These are phyloP conservation scores for Brachymystax lenok DNA, from an alignment of 2,797 vertebrate genomes.

Conservation along the genomic window DNA sequence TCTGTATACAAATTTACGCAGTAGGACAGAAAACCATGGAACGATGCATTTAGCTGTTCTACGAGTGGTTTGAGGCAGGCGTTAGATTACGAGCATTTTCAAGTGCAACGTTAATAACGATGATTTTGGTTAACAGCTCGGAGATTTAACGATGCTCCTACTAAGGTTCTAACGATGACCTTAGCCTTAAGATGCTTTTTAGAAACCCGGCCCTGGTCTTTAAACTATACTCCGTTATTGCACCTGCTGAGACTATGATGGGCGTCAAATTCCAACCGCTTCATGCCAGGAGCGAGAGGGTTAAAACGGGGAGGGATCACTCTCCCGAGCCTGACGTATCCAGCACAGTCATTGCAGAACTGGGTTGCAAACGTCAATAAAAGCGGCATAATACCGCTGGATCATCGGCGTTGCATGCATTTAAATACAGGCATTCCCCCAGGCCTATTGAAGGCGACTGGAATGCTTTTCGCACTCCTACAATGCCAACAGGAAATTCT, in stretches of 20 bases:
- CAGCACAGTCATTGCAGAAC: constrained; percentile 31
- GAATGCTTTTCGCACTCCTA: constrained; percentile 1
- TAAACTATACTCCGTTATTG: not conserved
- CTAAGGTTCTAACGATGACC: too few species aligned
- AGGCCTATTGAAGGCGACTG: not conserved
- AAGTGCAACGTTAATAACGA: too few species aligned
- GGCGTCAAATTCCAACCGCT: not conserved
- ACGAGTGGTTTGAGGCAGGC: too few species aligned
- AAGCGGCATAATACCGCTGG: constrained; percentile 25
- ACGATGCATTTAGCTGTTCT: too few species aligned
- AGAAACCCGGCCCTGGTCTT: not conserved
- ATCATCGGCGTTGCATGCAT: constrained; percentile 19
- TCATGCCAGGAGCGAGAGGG: constrained; percentile 32
- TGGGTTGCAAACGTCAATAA: constrained; percentile 45
- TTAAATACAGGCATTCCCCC: constrained; percentile 19
- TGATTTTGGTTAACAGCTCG: too few species aligned
- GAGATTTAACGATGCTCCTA: too few species aligned
- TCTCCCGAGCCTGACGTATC: constrained; percentile 31
- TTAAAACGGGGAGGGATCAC: constrained; percentile 55
- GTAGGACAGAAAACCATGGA: too few species aligned
- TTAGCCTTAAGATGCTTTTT: too few species aligned
- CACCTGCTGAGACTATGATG: not conserved
- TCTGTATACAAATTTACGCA: too few species aligned
- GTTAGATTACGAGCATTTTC: too few species aligned
- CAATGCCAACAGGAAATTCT: not conserved